Evolutionary conservation across 2,797 vertebrate species (phyloP).

Genomic region (Manis pentadactyla): DNA sequence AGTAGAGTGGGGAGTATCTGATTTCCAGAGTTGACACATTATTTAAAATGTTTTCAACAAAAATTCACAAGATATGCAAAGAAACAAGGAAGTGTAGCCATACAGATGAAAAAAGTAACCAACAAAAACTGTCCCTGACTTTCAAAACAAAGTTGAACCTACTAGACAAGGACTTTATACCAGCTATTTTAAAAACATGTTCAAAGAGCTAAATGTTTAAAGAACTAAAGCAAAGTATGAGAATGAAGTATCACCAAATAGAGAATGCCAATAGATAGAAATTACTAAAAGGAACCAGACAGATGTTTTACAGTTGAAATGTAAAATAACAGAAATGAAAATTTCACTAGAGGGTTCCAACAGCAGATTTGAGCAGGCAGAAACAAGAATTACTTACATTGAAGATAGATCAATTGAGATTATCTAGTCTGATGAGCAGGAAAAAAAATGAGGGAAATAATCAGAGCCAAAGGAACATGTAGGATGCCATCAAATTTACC

Average conservation of each 20-base stretch:
- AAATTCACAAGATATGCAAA: background rate
- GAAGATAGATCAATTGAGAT: background rate
- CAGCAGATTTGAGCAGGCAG: background rate
- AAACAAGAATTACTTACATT: background rate
- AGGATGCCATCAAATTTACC: background rate
- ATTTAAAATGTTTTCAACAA: conserved; percentile 30
- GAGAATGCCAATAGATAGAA: background rate
- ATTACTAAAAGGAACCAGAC: background rate
- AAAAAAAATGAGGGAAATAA: conserved; percentile 4
- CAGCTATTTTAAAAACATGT: background rate
- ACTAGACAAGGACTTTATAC: conserved; percentile 4
- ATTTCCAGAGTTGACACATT: background rate
- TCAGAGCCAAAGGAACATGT: background rate
- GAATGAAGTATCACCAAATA: background rate
- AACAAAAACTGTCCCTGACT: background rate
- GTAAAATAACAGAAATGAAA: conserved; percentile 30
- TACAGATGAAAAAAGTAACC: background rate
- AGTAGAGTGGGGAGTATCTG: background rate
- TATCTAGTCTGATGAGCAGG: background rate
- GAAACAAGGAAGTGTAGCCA: background rate
- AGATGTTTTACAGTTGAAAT: conserved; percentile 32
- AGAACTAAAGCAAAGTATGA: conserved; percentile 13
- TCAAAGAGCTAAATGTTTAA: conserved; percentile 17
- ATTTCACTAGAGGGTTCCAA: background rate
- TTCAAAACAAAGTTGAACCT: background rate